phyloP scores from a whole-genome alignment of 2,888 invertebrate species.

The Coleophora deauratella region DNA sequence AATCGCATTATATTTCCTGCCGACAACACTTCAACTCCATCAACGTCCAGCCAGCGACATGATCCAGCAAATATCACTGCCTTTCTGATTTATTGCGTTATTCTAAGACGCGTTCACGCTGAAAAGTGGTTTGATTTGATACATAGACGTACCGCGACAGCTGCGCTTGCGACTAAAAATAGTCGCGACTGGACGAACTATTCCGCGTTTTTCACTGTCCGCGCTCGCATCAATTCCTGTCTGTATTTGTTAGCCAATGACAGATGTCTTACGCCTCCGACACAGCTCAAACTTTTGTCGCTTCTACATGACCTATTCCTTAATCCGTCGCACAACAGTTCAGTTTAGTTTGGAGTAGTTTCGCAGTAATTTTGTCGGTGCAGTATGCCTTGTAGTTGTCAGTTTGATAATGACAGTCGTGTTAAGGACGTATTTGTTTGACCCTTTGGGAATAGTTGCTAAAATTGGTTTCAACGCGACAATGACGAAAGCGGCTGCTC shows the following conservation, averaged over 20 bases:
- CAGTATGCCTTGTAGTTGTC: constrained; percentile 44
- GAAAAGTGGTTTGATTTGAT: constrained; percentile 18
- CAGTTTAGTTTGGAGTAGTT: background rate
- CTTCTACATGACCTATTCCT: background rate
- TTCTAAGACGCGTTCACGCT: constrained; percentile 23
- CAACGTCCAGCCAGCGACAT: background rate
- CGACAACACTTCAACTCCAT: background rate
- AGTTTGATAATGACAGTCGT: constrained; percentile 52
- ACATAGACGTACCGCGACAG: constrained; percentile 51
- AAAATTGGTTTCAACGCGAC: no score
- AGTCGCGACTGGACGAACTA: constrained; percentile 42
- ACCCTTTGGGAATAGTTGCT: constrained; percentile 40
- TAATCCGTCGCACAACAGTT: background rate
- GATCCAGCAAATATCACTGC: constrained; percentile 2
- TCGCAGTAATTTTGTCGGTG: constrained; percentile 16
- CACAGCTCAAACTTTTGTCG: constrained; percentile 18
- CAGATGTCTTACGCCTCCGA: constrained; percentile 64
- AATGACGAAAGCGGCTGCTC: no score
- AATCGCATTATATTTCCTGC: no score
- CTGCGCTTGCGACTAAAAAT: constrained; percentile 30
- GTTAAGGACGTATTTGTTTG: constrained; percentile 49
- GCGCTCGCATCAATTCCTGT: constrained; percentile 66
- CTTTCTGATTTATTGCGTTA: constrained; percentile 21
- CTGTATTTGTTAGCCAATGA: constrained; percentile 68
- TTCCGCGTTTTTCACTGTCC: constrained; percentile 73